A percentile compares a stretch with the other conserved stretches of the same genome.
These are phyloP conservation scores for Aplodontia rufa DNA, from an alignment of 2,113 vertebrate species.

Conservation along the genomic window DNA sequence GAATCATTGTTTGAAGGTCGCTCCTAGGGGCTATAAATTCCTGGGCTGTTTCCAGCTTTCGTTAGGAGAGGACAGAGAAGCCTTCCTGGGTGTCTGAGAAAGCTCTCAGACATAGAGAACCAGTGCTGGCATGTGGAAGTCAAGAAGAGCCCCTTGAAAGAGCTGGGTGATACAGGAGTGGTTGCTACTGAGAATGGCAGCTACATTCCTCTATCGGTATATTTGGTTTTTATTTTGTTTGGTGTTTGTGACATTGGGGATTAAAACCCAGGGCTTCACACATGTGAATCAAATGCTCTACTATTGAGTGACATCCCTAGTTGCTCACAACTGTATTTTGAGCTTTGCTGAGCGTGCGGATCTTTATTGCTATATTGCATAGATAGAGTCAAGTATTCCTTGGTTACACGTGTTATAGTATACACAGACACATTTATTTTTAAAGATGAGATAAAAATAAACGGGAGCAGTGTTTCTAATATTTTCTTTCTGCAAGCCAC, in stretches of 20 bases:
- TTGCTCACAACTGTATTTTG: neutral
- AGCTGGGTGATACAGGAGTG: fast-evolving
- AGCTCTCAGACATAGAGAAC: neutral
- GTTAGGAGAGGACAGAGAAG: neutral
- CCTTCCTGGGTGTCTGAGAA: neutral
- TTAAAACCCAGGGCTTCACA: neutral
- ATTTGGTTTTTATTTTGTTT: neutral
- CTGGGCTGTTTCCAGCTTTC: neutral
- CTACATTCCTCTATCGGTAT: neutral
- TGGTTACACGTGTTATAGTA: neutral
- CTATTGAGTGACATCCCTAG: neutral
- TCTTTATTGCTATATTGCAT: neutral
- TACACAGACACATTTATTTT: neutral
- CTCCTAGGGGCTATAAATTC: neutral
- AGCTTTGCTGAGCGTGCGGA: neutral
- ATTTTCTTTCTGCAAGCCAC: neutral
- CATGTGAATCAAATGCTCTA: neutral
- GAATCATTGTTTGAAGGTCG: neutral
- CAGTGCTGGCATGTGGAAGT: neutral
- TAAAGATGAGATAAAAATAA: neutral
- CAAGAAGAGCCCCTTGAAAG: neutral
- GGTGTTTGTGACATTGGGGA: fast-evolving
- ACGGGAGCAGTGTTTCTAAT: neutral
- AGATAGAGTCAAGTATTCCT: neutral
- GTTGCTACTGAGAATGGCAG: neutral